A percentile compares a stretch with the other conserved stretches of the same genome.
phyloP scores from a whole-genome alignment of 2,888 invertebrate species.

The Dasysyrphus albostriatus region DNA sequence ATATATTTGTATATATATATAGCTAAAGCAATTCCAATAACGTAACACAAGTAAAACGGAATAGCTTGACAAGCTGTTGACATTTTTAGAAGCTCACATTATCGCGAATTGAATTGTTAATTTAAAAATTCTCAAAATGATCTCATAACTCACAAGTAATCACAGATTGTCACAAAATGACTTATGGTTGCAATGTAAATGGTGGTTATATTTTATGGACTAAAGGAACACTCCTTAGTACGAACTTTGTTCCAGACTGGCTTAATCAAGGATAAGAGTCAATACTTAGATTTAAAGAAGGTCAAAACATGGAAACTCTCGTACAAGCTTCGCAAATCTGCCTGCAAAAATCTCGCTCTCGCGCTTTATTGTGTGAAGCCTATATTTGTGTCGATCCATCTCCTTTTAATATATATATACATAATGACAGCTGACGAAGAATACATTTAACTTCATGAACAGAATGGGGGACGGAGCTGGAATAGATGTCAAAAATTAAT shows the following conservation, averaged over 20 bases:
- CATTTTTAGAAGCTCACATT: slow-evolving; percentile 30
- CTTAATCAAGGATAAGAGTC: not conserved
- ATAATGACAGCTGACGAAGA: too few species aligned
- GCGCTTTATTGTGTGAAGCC: too few species aligned
- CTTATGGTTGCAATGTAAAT: slow-evolving; percentile 1
- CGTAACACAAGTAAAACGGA: slow-evolving; percentile 34
- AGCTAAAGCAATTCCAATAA: slow-evolving; percentile 23
- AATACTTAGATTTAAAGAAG: not conserved
- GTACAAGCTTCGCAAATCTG: too few species aligned
- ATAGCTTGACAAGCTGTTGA: slow-evolving; percentile 42
- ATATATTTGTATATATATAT: not conserved
- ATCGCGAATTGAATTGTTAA: slow-evolving; percentile 28
- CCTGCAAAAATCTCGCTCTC: too few species aligned
- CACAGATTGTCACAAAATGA: slow-evolving; percentile 13
- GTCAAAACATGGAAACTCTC: too few species aligned
- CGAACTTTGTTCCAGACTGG: not conserved
- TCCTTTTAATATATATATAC: too few species aligned
- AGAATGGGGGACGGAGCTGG: too few species aligned
- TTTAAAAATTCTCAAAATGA: slow-evolving; percentile 23
- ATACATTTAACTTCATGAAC: too few species aligned
- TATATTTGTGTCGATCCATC: too few species aligned
- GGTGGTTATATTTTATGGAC: not conserved
- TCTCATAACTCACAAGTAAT: slow-evolving; percentile 24
- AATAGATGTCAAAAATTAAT: too few species aligned
- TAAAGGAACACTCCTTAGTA: not conserved